These are phyloP conservation scores for Hassar affinis DNA, from an alignment of 2,113 vertebrate genomes.

Conservation along the genomic window DNA sequence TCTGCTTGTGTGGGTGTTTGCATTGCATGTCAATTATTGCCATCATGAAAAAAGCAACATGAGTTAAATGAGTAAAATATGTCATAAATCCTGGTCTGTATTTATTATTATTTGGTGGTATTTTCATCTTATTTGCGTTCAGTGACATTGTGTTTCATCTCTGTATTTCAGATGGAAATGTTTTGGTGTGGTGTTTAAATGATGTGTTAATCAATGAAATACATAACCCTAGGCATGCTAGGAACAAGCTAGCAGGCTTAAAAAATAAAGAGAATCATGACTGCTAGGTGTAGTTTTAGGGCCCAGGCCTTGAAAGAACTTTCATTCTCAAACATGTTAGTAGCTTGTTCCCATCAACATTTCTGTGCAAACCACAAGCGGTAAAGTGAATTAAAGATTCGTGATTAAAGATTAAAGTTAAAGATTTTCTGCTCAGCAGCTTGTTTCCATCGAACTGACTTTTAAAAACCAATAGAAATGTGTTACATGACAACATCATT, in stretches of 20 bases:
- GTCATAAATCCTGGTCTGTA: not conserved
- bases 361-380: too few species aligned
- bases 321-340: not conserved
- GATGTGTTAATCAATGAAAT: not conserved
- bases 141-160: not conserved
- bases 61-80: not conserved
- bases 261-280: not conserved
- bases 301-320: not conserved
- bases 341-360: too few species aligned
- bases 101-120: not conserved
- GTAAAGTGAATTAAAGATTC: too few species aligned
- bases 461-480: too few species aligned
- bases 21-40: slow-evolving; percentile 1
- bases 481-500: too few species aligned
- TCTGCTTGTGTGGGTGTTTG: slow-evolving; percentile 16
- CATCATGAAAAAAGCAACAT: slow-evolving; percentile 29
- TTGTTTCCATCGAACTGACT: too few species aligned
- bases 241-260: not conserved
- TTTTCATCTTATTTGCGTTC: not conserved
- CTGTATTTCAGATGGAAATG: not conserved
- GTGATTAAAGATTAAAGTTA: too few species aligned
- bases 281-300: not conserved
- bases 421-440: too few species aligned
- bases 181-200: too few species aligned
- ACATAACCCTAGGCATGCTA: not conserved